These are phyloP conservation scores for Leptonema lineaticorne DNA, from an alignment of 1,140 invertebrate species.

Conservation along the genomic window DNA sequence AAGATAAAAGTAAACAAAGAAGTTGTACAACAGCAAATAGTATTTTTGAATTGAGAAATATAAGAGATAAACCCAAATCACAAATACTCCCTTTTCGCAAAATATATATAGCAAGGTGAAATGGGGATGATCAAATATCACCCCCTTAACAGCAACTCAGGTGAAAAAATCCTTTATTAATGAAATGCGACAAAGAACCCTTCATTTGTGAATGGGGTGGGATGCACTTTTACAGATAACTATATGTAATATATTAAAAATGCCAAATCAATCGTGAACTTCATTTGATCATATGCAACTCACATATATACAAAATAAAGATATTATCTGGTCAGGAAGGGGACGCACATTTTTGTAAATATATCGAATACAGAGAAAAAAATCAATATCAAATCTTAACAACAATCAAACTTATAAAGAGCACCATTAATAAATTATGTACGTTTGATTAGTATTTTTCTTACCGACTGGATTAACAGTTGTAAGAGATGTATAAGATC, in stretches of 20 bases:
- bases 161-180: conserved; percentile 42
- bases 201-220: background rate
- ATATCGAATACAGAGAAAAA: background rate
- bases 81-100: conserved; percentile 34
- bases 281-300: no score
- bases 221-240: background rate
- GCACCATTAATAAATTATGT: background rate
- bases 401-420: background rate
- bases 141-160: conserved; percentile 39
- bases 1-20: conserved; percentile 21
- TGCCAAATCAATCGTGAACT: background rate
- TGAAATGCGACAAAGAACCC: conserved; percentile 35
- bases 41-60: conserved; percentile 33
- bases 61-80: conserved; percentile 38
- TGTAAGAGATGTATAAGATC: conserved; percentile 39
- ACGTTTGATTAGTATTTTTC: conserved; percentile 9
- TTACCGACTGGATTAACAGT: conserved; percentile 40
- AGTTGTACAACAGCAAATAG: conserved; percentile 17
- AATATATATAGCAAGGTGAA: conserved; percentile 1
- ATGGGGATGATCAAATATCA: conserved; percentile 38
- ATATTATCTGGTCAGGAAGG: no score
- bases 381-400: background rate
- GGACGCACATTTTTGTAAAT: background rate
- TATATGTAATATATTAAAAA: background rate
- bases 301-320: background rate